Evolutionary conservation across 2,888 invertebrate species (phyloP).

Genomic region (Zelleria hepariella): DNA sequence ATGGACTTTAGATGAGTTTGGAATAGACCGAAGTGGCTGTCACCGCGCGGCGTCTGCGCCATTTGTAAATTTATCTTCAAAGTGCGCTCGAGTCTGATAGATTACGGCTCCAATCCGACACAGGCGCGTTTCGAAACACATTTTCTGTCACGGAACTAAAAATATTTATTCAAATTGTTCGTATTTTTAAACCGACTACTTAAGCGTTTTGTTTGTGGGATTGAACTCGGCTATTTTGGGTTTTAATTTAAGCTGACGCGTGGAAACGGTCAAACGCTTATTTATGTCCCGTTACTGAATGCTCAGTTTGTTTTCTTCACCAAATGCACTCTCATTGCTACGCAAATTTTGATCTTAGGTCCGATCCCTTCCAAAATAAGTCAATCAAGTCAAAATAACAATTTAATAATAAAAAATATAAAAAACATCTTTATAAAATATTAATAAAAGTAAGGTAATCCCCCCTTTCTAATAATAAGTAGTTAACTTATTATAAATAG

Average conservation of each 20-base stretch:
- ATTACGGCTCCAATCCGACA: slow-evolving; percentile 40
- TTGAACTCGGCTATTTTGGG: not conserved
- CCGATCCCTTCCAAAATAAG: too few relatives aligned
- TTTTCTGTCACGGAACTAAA: slow-evolving; percentile 22
- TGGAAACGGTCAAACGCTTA: not conserved
- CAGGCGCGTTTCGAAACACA: slow-evolving; percentile 33
- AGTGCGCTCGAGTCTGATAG: slow-evolving; percentile 40
- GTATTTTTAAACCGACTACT: not conserved
- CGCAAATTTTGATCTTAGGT: too few relatives aligned
- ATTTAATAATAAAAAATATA: too few relatives aligned
- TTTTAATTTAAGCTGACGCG: not conserved
- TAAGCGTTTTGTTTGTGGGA: not conserved
- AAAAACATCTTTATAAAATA: too few relatives aligned
- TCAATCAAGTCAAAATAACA: too few relatives aligned
- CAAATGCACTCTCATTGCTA: too few relatives aligned
- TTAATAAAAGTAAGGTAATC: too few relatives aligned
- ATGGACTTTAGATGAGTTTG: not conserved
- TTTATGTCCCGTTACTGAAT: too few relatives aligned
- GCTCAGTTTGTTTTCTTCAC: too few relatives aligned
- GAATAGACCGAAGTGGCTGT: slow-evolving; percentile 22
- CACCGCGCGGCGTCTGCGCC: slow-evolving; percentile 36
- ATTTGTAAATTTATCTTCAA: slow-evolving; percentile 64
- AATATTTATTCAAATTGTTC: not conserved
- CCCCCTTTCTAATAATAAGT: too few relatives aligned
- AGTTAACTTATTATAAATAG: too few relatives aligned